Evolutionary conservation across 2,113 vertebrate species (phyloP).

Genomic region (Phaethon lepturus): DNA sequence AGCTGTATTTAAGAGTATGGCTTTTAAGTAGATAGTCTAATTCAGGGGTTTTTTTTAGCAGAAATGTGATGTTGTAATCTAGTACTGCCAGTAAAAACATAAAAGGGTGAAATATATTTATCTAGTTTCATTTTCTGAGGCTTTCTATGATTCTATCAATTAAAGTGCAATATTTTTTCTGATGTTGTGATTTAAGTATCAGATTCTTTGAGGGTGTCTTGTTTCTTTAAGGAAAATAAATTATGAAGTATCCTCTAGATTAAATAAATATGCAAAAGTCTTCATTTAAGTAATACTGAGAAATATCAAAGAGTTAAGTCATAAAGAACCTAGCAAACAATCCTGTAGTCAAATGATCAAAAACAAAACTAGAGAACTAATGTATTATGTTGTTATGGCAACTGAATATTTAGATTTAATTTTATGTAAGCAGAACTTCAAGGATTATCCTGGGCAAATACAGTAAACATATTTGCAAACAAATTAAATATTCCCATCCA

Average conservation of each 20-base stretch:
- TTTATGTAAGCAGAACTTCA: constrained; percentile 47
- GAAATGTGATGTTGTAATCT: background rate
- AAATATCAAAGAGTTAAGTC: background rate
- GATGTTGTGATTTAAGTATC: background rate
- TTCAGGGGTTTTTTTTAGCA: background rate
- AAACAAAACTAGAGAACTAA: constrained; percentile 44
- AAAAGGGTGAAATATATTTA: background rate
- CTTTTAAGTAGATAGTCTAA: background rate
- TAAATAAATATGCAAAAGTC: background rate
- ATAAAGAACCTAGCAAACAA: background rate
- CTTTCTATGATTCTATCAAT: background rate
- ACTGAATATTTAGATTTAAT: constrained; percentile 47
- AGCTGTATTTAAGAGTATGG: background rate
- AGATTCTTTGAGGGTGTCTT: background rate
- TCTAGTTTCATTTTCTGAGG: background rate
- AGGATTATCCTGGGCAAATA: constrained; percentile 24
- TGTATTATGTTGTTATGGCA: constrained; percentile 34
- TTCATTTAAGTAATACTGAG: background rate
- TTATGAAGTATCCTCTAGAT: background rate
- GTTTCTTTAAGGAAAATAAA: background rate
- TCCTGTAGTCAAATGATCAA: background rate
- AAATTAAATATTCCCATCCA: constrained; percentile 56
- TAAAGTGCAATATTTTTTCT: background rate
- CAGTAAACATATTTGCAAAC: constrained; percentile 47
- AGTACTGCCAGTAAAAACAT: background rate